These are phyloP conservation scores for Acrobasis suavella DNA, from an alignment of 2,888 invertebrate genomes.

Conservation along the genomic window DNA sequence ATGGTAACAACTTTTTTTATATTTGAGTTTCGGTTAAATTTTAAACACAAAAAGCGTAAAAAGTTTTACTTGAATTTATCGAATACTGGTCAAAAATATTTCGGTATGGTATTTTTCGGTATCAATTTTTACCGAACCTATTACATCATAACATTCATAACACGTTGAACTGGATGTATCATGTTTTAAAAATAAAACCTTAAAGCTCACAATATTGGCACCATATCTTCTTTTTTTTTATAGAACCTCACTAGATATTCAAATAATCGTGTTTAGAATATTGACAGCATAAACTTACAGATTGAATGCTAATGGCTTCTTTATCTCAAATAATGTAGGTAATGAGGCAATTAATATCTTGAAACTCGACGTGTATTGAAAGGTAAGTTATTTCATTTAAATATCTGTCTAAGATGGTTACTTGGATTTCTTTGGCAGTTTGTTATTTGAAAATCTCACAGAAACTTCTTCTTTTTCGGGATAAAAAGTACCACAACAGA, in stretches of 20 bases:
- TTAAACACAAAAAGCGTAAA: too few species aligned
- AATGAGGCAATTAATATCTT: conserved; percentile 17
- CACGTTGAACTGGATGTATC: background rate
- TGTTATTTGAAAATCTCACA: too few species aligned
- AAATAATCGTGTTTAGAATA: conserved; percentile 16
- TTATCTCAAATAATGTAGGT: conserved; percentile 11
- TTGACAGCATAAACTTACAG: conserved; percentile 5
- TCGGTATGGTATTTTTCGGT: background rate
- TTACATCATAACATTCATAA: background rate
- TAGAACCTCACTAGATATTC: background rate
- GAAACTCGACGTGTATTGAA: conserved; percentile 2
- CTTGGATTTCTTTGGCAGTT: too few species aligned
- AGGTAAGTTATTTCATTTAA: background rate
- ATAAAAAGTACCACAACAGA: too few species aligned
- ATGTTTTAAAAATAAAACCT: background rate
- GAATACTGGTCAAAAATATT: background rate
- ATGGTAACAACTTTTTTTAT: too few species aligned
- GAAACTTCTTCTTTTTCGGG: too few species aligned
- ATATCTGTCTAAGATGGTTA: background rate
- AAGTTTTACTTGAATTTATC: too few species aligned
- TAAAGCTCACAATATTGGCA: too few species aligned
- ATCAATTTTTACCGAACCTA: background rate
- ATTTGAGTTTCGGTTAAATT: too few species aligned
- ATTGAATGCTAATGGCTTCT: conserved; percentile 17
- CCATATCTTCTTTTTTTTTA: background rate